These are phyloP conservation scores for Meta bourneti DNA, from an alignment of 2,888 invertebrate genomes.

Conservation along the genomic window DNA sequence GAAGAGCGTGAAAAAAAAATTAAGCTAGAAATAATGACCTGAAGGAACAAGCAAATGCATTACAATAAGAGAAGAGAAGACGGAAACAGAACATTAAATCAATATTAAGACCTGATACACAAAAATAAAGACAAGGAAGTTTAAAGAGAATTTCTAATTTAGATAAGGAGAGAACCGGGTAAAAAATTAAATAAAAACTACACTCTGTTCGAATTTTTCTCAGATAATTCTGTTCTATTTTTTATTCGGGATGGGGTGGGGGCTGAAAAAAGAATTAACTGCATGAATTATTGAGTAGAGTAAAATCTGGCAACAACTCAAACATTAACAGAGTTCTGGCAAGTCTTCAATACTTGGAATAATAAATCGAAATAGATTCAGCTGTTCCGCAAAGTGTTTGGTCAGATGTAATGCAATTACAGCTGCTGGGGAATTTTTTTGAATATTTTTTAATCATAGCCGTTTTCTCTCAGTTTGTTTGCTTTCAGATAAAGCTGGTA, in stretches of 20 bases:
- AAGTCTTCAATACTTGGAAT: background rate
- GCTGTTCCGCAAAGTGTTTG: background rate
- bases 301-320: background rate
- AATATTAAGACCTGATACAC: background rate
- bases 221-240: background rate
- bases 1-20: background rate
- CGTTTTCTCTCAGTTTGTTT: background rate
- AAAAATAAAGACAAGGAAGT: background rate
- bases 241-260: background rate
- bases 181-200: background rate
- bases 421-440: background rate
- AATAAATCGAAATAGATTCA: background rate
- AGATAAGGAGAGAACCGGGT: background rate
- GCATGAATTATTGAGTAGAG: slow-evolving; percentile 1
- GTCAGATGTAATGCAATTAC: background rate
- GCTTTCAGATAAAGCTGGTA: background rate
- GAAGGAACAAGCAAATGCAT: background rate
- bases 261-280: background rate
- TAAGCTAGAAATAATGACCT: background rate
- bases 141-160: background rate
- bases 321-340: background rate
- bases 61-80: background rate
- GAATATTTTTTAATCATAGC: background rate
- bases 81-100: background rate
- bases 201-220: background rate